Evolutionary conservation across 2,888 invertebrate species (phyloP).

Genomic region (Octonoba sinensis): DNA sequence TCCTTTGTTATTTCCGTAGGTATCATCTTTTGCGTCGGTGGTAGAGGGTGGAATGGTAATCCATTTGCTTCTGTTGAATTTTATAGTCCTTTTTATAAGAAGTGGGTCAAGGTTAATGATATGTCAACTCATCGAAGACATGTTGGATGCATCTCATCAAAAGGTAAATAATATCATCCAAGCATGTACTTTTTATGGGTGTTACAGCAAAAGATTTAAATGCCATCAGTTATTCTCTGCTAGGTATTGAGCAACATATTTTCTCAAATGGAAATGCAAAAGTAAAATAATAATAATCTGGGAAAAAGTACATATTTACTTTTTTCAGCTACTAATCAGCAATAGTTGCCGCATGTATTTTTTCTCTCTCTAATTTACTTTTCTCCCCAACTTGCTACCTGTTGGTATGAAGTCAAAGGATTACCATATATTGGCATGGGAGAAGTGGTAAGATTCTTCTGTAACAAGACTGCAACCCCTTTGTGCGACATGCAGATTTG

Average conservation of each 20-base stretch:
- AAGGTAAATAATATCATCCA: constrained; percentile 67
- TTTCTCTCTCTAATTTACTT: too few species aligned
- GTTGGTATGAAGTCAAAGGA: too few species aligned
- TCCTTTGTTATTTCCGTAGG: constrained; percentile 67
- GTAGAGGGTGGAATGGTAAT: constrained; percentile 73
- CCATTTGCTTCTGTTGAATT: constrained; percentile 73
- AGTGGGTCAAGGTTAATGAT: constrained; percentile 72
- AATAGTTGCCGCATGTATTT: too few species aligned
- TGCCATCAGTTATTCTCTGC: too few species aligned
- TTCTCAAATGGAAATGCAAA: too few species aligned
- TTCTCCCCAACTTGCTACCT: too few species aligned
- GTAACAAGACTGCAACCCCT: background rate
- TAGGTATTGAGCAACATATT: too few species aligned
- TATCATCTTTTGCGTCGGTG: constrained; percentile 74
- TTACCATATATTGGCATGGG: too few species aligned
- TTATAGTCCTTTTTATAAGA: constrained; percentile 72
- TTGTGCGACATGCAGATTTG: background rate
- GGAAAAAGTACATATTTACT: too few species aligned
- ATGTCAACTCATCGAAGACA: constrained; percentile 73
- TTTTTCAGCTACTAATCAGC: background rate
- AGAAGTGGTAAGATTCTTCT: background rate
- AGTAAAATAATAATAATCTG: too few species aligned
- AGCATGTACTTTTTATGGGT: too few species aligned
- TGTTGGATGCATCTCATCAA: constrained; percentile 73
- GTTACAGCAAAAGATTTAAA: too few species aligned